Evolutionary conservation across 2,113 vertebrate genomes (phyloP).

Genomic region (Pseudopodoces humilis): DNA sequence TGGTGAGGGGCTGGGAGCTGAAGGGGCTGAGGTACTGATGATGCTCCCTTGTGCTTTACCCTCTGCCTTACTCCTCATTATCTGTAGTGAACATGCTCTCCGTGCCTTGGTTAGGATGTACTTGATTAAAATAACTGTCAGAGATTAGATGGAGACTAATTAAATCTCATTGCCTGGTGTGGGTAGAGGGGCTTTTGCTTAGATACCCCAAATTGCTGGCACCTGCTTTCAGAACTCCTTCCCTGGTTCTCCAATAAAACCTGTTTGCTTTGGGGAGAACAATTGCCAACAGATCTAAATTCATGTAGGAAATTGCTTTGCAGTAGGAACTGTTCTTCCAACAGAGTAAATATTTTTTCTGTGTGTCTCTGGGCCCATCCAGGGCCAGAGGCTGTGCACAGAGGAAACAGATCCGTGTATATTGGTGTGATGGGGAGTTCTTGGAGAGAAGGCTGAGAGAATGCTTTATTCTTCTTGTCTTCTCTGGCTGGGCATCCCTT

Average conservation of each 20-base stretch:
- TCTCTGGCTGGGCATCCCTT: background rate
- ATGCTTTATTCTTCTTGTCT: background rate
- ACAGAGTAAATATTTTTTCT: background rate
- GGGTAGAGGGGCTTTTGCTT: background rate
- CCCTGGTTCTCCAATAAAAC: background rate
- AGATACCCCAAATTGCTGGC: background rate
- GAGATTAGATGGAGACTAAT: background rate
- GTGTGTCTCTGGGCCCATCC: fast-evolving
- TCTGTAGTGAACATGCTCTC: fast-evolving
- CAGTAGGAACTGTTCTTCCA: background rate
- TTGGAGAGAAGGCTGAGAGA: background rate
- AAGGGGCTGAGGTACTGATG: background rate
- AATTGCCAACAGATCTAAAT: background rate
- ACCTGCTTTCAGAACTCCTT: background rate
- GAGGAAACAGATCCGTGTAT: background rate
- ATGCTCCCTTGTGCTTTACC: background rate
- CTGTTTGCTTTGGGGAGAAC: background rate
- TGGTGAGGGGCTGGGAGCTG: background rate
- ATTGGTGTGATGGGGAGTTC: background rate
- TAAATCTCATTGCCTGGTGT: background rate
- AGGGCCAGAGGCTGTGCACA: background rate
- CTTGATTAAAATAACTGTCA: background rate
- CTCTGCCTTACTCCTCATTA: background rate
- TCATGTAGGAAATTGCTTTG: background rate
- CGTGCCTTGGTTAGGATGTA: background rate